Evolutionary conservation across 2,113 vertebrate genomes (phyloP).

Genomic region (Shinisaurus crocodilurus): DNA sequence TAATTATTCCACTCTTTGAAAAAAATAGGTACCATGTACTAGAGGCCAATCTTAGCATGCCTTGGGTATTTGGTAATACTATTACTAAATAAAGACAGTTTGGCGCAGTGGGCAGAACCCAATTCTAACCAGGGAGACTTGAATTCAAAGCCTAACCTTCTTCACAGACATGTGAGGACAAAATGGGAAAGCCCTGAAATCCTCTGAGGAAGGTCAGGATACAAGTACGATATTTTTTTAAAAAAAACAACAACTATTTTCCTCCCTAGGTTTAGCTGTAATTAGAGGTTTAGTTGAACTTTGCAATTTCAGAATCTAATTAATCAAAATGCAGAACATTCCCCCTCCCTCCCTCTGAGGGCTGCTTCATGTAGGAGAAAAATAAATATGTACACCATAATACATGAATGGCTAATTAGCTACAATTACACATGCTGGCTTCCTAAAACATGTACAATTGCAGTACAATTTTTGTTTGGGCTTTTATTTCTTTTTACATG

Average conservation of each 20-base stretch:
- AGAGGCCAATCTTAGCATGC: neutral
- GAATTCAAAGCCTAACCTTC: neutral
- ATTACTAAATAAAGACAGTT: neutral
- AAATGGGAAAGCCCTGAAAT: neutral
- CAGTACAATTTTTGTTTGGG: neutral
- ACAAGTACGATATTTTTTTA: neutral
- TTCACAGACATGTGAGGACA: neutral
- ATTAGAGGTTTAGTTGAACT: neutral
- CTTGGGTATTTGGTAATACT: neutral
- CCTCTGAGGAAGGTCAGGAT: neutral
- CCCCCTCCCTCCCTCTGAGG: neutral
- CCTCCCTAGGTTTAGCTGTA: neutral
- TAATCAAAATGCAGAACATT: neutral
- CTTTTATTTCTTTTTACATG: neutral
- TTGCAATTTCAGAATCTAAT: neutral
- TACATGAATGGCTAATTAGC: neutral
- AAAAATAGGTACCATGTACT: neutral
- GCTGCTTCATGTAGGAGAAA: neutral
- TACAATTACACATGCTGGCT: neutral
- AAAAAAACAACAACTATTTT: neutral
- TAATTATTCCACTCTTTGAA: neutral
- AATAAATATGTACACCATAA: neutral
- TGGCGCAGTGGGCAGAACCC: neutral
- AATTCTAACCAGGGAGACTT: neutral
- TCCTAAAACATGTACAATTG: neutral